Base-by-base conservation (phyloP, 2,113 vertebrate genomes). In the Aphyosemion australe region DNA sequence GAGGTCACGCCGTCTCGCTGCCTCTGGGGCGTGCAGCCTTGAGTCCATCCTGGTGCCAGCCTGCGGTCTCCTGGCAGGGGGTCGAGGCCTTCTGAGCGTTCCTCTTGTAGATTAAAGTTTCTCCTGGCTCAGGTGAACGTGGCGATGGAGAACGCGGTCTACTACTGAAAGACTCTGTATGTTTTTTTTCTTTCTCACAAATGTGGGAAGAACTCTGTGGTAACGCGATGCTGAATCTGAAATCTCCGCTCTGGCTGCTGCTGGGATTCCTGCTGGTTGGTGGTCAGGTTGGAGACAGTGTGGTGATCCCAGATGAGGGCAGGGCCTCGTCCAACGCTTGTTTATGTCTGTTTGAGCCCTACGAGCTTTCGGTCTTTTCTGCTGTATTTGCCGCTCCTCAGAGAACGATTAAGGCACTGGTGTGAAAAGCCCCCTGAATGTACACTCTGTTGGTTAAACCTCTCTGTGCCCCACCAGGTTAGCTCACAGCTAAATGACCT, bases 391-490 rank as follows among this genome's bases (percentile, higher is more conserved):
- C 79, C 85, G 81, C 82, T 87, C 83, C 86, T 83, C 39, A 56
- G 86, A 89, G 85, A 89, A 71, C 89, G 65, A 91, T 91, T 91
- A 90, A 87, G 87, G 73, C 78, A 37, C 32, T 61, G 67, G 90
- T 89, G 91, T 84, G 85, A 92, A 91, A 87, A 89, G 78, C 82
- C 83, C 74, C 61, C 78, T 82, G 69, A 86, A 89, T 82, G 84
- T 84, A 80, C 77, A 81, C 71, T 83, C 67, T 13, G 53, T 72
- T 69, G 84, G 65, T 74, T 83, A 76, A 86, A 66, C 81, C 75
- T 73, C 78, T 58, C 61, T 84, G 76, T 82, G 74, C 76, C 70
- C 15, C 45, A 45, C 12, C 66, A 21, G 12, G 41, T 42, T 12
- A 11, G 11, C 41, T 42, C 41, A 42, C 41, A 12, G 12, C 10